Evolutionary conservation across 2,113 vertebrate species (phyloP).

Genomic region (Barbus barbus): DNA sequence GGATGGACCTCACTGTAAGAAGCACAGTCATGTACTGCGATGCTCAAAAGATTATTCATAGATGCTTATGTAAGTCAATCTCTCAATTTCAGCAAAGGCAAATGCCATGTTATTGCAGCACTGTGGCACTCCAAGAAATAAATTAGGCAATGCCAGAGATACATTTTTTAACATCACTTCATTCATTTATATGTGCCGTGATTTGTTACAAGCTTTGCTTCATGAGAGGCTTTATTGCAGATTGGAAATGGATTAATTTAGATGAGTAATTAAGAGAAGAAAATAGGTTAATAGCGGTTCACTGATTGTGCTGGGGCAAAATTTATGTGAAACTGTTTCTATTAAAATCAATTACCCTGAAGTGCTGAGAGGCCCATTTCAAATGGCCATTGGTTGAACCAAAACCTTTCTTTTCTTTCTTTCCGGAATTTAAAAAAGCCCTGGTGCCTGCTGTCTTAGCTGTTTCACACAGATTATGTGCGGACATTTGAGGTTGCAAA

Average conservation of each 20-base stretch:
- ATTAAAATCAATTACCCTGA: slow-evolving; percentile 5
- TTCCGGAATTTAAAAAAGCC: not conserved
- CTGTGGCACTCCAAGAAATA: slow-evolving; percentile 9
- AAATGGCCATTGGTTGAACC: not conserved
- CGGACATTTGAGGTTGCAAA: slow-evolving; percentile 1
- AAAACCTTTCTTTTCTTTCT: not conserved
- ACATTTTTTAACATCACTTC: not conserved
- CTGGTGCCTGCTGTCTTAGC: not conserved
- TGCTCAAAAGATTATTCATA: slow-evolving; percentile 16
- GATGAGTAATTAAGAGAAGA: not conserved
- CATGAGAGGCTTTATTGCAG: not conserved
- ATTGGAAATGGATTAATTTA: not conserved
- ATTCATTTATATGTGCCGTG: too few species aligned
- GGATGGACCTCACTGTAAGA: not conserved
- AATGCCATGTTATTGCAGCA: slow-evolving; percentile 1
- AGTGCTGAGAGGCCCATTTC: not conserved
- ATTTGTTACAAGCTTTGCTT: not conserved
- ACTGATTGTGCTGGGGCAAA: not conserved
- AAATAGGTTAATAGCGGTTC: not conserved
- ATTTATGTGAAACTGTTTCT: slow-evolving; percentile 6
- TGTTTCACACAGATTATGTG: not conserved
- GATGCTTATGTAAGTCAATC: slow-evolving; percentile 38
- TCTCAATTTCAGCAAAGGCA: slow-evolving; percentile 11
- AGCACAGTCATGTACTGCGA: not conserved
- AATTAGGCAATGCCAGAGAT: not conserved